A percentile compares a stretch with the other conserved stretches of the same genome.
phyloP scores from a whole-genome alignment of 2,888 invertebrate species.

The Drosophila paracracens region DNA sequence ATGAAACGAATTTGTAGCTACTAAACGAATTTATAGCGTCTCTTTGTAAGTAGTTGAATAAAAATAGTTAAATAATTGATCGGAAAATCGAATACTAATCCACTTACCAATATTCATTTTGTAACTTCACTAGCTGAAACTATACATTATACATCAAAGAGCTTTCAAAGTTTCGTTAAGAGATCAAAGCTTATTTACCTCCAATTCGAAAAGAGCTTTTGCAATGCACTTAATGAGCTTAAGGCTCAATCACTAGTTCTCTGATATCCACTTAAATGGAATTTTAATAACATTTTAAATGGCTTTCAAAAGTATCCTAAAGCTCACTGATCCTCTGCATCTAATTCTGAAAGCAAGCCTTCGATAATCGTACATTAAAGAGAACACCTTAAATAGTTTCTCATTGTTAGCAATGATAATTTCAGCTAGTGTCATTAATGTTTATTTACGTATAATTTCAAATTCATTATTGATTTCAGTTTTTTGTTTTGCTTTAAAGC shows the following conservation, averaged over 20 bases:
- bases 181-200: neutral
- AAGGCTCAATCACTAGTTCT: neutral
- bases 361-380: neutral
- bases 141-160: neutral
- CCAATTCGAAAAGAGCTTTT: neutral
- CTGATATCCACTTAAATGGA: neutral
- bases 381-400: neutral
- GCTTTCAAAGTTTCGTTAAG: neutral
- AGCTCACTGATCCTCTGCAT: neutral
- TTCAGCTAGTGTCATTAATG: constrained; percentile 5
- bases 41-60: constrained; percentile 5
- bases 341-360: neutral
- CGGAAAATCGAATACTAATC: constrained; percentile 1
- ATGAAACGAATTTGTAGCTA: constrained; percentile 11
- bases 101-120: neutral
- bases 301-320: neutral
- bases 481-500: constrained; percentile 32
- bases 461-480: constrained; percentile 38
- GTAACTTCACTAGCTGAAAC: constrained; percentile 1
- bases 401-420: neutral
- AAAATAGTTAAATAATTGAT: neutral
- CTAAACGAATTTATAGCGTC: constrained; percentile 9
- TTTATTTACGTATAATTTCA: constrained; percentile 6
- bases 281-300: neutral
- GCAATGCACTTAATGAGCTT: neutral